Percentiles rank a stretch among this genome's conserved stretches.
phyloP scores from a whole-genome alignment of 2,113 vertebrate genomes.

The Pachypanchax playfairii region DNA sequence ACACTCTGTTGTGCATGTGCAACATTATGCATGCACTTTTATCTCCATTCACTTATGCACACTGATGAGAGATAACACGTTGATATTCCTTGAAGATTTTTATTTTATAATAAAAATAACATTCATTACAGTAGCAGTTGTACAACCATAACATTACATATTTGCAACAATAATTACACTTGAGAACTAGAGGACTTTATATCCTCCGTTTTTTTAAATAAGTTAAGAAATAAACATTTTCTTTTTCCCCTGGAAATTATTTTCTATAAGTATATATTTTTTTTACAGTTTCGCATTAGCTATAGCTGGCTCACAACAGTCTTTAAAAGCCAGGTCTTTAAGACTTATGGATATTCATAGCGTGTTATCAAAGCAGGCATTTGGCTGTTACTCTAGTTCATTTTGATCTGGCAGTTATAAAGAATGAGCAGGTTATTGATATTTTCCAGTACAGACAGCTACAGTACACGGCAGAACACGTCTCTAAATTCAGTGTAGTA shows the following conservation, averaged over 20 bases:
- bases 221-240: slow-evolving; percentile 80
- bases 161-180: slow-evolving; percentile 77
- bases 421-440: slow-evolving; percentile 59
- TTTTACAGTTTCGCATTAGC: slow-evolving; percentile 67
- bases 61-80: neutral
- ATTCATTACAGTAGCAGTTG: slow-evolving; percentile 79
- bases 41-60: neutral
- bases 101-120: slow-evolving; percentile 84
- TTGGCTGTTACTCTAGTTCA: slow-evolving; percentile 56
- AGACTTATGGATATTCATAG: slow-evolving; percentile 64
- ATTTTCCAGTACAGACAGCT: slow-evolving; percentile 62
- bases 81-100: slow-evolving; percentile 62
- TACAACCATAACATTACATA: slow-evolving; percentile 70
- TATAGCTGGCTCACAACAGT: slow-evolving; percentile 62
- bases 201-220: slow-evolving; percentile 71
- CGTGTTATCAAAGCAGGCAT: slow-evolving; percentile 58
- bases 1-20: neutral
- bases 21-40: neutral
- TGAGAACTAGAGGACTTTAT: slow-evolving; percentile 57
- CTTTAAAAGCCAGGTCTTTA: slow-evolving; percentile 59
- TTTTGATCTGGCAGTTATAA: slow-evolving; percentile 63
- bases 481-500: slow-evolving; percentile 54
- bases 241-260: slow-evolving; percentile 49
- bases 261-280: slow-evolving; percentile 49
- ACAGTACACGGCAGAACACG: slow-evolving; percentile 54